phyloP scores from a whole-genome alignment of 2,113 vertebrate genomes.

The Hemichromis elongatus region DNA sequence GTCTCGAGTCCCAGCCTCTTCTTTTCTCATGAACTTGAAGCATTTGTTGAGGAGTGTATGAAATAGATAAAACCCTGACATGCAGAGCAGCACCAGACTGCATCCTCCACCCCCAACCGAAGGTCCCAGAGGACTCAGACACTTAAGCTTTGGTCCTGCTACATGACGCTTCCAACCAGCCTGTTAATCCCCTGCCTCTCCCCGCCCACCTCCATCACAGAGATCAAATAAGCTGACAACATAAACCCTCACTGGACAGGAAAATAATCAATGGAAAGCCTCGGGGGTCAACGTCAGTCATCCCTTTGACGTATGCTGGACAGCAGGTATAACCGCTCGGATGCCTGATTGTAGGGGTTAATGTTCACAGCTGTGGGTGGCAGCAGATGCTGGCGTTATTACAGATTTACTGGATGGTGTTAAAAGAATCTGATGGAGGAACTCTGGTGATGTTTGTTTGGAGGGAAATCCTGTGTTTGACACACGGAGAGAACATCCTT shows the following conservation, averaged over 20 bases:
- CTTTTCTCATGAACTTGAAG: not conserved
- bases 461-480: not conserved
- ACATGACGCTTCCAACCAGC: not conserved
- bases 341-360: not conserved
- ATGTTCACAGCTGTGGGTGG: not conserved
- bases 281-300: not conserved
- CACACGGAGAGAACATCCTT: not conserved
- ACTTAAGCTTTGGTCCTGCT: not conserved
- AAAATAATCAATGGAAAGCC: slow-evolving; percentile 30
- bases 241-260: slow-evolving; percentile 29
- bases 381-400: slow-evolving; percentile 7
- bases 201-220: not conserved
- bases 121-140: not conserved
- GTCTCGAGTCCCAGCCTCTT: not conserved
- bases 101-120: not conserved
- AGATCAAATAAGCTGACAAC: not conserved
- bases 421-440: not conserved
- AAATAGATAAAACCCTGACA: not conserved
- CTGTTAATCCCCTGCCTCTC: slow-evolving; percentile 7
- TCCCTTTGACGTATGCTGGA: not conserved
- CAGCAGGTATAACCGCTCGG: not conserved
- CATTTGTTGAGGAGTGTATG: not conserved
- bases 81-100: not conserved
- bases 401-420: not conserved
- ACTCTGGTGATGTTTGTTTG: not conserved